These are phyloP conservation scores for Druon quercuslanigerum DNA, from an alignment of 1,140 invertebrate genomes.

Conservation along the genomic window DNA sequence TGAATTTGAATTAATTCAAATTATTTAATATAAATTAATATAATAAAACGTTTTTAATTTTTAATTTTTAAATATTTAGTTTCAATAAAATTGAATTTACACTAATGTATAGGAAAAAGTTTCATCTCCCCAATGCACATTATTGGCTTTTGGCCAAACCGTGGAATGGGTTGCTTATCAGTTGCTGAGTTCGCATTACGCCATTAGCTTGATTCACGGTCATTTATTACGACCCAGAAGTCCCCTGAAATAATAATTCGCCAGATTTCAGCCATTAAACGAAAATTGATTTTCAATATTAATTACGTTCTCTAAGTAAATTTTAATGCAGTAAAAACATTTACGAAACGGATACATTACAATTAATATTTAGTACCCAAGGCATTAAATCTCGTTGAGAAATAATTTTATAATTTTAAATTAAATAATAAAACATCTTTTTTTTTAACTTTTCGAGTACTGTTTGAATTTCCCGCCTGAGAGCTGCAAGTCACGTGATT, in stretches of 20 bases:
- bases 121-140: slow-evolving; percentile 39
- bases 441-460: too few species aligned
- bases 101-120: neutral
- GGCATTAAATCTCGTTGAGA: too few species aligned
- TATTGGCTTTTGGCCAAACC: slow-evolving; percentile 63
- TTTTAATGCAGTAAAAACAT: neutral
- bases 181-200: slow-evolving; percentile 64
- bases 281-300: neutral
- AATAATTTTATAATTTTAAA: too few species aligned
- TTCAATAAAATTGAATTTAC: neutral
- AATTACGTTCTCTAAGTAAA: neutral
- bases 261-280: neutral
- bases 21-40: neutral
- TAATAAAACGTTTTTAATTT: neutral
- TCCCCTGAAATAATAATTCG: slow-evolving; percentile 4
- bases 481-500: too few species aligned
- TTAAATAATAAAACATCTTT: too few species aligned
- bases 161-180: slow-evolving; percentile 64
- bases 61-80: neutral
- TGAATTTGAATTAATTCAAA: too few species aligned
- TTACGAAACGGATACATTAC: accelerated
- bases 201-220: slow-evolving; percentile 24
- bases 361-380: too few species aligned
- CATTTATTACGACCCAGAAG: slow-evolving; percentile 16
- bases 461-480: too few species aligned